Evolutionary conservation across 2,113 vertebrate species (phyloP), one percentile per base, ranked within the genome.

Genomic region (Pteruthius melanotis): DNA sequence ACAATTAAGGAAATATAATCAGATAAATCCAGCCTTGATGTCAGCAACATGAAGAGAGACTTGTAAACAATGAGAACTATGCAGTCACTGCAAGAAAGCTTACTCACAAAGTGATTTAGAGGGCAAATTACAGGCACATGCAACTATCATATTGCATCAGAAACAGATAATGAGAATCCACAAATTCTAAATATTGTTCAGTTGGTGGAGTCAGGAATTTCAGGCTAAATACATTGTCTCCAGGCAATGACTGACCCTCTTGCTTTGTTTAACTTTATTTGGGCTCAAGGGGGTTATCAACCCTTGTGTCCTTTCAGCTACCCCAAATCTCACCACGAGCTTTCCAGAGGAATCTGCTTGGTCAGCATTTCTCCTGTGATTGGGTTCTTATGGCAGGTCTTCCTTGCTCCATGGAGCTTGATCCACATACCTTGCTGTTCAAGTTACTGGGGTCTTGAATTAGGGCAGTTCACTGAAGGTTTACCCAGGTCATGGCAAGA

Each of bases 21-120:
- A 57, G 45, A 82, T 69, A 92, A 88, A 93, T 92, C 50, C 13
- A 57, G 54, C 22, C 33, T 68, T 81, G 39, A 70, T 83, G 72
- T 47, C 65, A 66, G 24, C 60, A 63, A 65, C 9, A 64, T 1
- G 21, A 80, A 64, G 39, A 61, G 30, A 71, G 40, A 80, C 37
- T 81, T 88, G 47, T 47, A 71, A 74, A 68, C 17, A 81, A 45
- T 7, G n/a, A 56, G 33, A 85, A 24, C 40, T 60, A 13, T 33
- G 28, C 18, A 33, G 26, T 61, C 35, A 50, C 33, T 9, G 0
- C 42, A 92, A 89, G 59, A 77, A 39, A 50, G 8, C 42, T 66
- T 86, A 31, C 42, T 82, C 49, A 19, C 28, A 78, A 68, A 56
- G 53, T 13, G 14, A 54, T 88, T 90, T 90, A 77, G 39, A 83